Percentiles rank a stretch among this genome's conserved stretches.
These are phyloP conservation scores for Drosophila kambysellisi DNA, from an alignment of 2,888 invertebrate genomes.

Conservation along the genomic window DNA sequence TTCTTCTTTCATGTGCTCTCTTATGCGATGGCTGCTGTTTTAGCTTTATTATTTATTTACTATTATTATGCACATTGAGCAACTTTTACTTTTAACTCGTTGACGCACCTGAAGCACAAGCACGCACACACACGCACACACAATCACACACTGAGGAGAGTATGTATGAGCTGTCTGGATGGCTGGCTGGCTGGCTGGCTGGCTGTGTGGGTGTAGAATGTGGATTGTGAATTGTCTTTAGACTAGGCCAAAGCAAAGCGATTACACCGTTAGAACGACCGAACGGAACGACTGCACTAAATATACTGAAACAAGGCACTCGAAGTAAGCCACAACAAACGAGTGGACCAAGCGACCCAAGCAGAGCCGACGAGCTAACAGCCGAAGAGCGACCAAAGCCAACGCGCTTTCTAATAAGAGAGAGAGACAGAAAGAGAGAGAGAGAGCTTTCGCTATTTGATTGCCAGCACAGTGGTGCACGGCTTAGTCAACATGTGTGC, in stretches of 20 bases:
- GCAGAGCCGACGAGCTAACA: slow-evolving; percentile 32
- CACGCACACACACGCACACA: slow-evolving; percentile 18
- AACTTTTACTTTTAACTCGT: slow-evolving; percentile 66
- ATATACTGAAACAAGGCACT: slow-evolving; percentile 78
- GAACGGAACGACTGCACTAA: slow-evolving; percentile 83
- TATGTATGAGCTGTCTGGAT: slow-evolving; percentile 7
- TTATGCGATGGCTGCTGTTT: slow-evolving; percentile 15
- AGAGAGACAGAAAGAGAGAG: slow-evolving; percentile 9
- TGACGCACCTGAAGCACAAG: slow-evolving; percentile 64
- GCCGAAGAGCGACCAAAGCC: slow-evolving; percentile 28
- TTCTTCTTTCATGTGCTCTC: slow-evolving; percentile 11
- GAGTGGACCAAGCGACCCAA: slow-evolving; percentile 39
- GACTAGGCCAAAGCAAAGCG: slow-evolving; percentile 56
- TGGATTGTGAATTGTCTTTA: slow-evolving; percentile 46
- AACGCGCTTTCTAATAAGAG: slow-evolving; percentile 51
- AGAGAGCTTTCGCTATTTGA: slow-evolving; percentile 47
- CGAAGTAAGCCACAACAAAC: slow-evolving; percentile 45
- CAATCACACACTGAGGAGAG: slow-evolving; percentile 9
- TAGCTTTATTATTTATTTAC: slow-evolving; percentile 64
- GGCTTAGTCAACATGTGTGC: slow-evolving; percentile 19
- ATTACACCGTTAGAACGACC: slow-evolving; percentile 74
- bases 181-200: slow-evolving; percentile 10
- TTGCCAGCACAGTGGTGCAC: slow-evolving; percentile 59
- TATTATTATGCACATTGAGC: slow-evolving; percentile 56
- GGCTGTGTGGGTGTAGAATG: slow-evolving; percentile 19